These are phyloP conservation scores for Scytalopus superciliaris DNA, from an alignment of 2,113 vertebrate species.

Conservation along the genomic window DNA sequence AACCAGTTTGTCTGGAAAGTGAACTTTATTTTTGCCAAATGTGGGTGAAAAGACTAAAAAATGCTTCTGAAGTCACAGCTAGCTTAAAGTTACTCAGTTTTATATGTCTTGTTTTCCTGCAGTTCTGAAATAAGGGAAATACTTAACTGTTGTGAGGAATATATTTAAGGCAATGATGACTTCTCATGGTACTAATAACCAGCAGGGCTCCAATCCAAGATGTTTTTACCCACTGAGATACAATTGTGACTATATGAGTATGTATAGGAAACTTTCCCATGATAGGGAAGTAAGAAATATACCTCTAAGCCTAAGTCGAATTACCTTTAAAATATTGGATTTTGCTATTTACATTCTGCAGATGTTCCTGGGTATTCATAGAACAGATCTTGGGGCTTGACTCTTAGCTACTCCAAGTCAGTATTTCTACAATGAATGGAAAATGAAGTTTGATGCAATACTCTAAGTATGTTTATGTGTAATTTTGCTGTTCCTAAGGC, in stretches of 20 bases:
- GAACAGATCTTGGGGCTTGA: neutral
- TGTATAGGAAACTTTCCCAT: neutral
- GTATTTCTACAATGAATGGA: neutral
- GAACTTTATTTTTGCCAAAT: conserved; percentile 6
- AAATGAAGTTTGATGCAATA: neutral
- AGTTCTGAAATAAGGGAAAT: conserved; percentile 66
- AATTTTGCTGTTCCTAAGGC: neutral
- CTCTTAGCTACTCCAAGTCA: neutral
- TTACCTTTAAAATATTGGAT: neutral
- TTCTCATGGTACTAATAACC: conserved; percentile 53
- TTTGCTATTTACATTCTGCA: neutral
- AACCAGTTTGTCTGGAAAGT: neutral
- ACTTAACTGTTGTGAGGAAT: conserved; percentile 37
- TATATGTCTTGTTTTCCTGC: conserved; percentile 60
- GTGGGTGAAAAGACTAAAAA: neutral
- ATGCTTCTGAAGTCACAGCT: conserved; percentile 14
- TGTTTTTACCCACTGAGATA: neutral
- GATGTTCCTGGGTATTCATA: neutral
- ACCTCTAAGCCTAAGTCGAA: neutral
- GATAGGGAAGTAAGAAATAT: neutral
- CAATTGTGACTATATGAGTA: neutral
- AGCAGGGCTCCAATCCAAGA: conserved; percentile 49
- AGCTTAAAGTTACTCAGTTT: conserved; percentile 36
- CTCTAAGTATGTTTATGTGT: neutral
- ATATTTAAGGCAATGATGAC: conserved; percentile 46